Conservation (phyloP, 2,113 vertebrate genomes). For the Tupaia chinensis region DNA sequence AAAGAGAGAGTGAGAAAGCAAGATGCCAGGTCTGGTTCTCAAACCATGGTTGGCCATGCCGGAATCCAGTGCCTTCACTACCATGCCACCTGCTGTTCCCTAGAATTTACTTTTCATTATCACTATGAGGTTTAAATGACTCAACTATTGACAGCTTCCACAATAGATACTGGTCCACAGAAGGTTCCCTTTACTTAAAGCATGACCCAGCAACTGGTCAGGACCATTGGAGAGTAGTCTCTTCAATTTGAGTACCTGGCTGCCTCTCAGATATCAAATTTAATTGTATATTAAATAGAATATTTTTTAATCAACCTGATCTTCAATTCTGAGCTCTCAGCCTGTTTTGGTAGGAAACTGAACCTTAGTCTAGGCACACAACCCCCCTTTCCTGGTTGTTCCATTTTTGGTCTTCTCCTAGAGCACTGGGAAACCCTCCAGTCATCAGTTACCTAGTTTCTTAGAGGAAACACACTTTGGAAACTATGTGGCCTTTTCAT, state of each 20-base stretch:
- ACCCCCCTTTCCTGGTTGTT: neutral
- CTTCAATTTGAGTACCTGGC: neutral
- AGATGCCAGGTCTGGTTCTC: too few relatives aligned
- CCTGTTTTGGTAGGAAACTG: conserved; percentile 1
- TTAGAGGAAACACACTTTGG: neutral
- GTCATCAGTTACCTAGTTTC: neutral
- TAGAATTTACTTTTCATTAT: conserved; percentile 34
- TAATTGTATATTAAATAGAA: neutral
- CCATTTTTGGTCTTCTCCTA: neutral
- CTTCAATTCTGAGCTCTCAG: neutral
- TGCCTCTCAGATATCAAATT: neutral
- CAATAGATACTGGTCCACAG: neutral
- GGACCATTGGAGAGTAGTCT: neutral
- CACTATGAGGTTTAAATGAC: neutral
- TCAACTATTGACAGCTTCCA: neutral
- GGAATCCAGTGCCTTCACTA: too few relatives aligned
- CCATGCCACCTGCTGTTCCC: too few relatives aligned
- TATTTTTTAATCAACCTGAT: conserved; percentile 15
- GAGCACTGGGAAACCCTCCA: neutral
- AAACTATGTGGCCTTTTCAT: neutral
- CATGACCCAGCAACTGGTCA: neutral
- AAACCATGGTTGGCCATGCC: too few relatives aligned
- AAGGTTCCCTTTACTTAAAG: neutral
- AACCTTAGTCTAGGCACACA: neutral
- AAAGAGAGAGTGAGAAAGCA: too few relatives aligned